Base-by-base conservation (phyloP, 2,797 vertebrate species). In the Sciaenops ocellatus region DNA sequence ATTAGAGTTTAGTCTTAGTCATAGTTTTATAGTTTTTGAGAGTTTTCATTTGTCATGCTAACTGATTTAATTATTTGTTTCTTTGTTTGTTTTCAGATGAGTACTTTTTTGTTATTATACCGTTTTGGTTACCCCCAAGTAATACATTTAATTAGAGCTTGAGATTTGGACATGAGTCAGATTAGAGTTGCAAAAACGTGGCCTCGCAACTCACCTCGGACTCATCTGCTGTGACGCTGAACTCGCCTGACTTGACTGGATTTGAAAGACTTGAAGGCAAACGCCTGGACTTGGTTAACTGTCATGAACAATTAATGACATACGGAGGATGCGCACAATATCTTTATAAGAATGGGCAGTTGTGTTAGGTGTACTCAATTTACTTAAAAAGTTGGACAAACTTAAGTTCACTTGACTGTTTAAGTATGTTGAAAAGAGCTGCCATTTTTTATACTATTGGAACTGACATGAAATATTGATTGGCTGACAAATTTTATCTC, bases 1-100 rank as follows among this genome's bases (percentile, higher is more conserved):
- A 18, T 76, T 68, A 61, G 13, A 20, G 20, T 50, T 63, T n/a
- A 56, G 30, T 51, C 9, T 59, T 52, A 18, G 57, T 68, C 7
- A 26, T 13, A 26, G 41, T 22, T 46, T 61, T 51, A 10, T 1
- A 26, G 3, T 47, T 30, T 30, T 15, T 1, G 1, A 34, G 15
- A 38, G 4, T 24, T 78, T 22, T 28, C 46, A 50, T 72, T 72
- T 75, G 17, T 28, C 6, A 3, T 42, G n/a, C 16, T 20, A 30
- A 62, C 24, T n/a, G 11, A 34, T 50, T 52, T 42, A 47, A 65
- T 73, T 41, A 64, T 50, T 26, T 26, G 38, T 59, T 1, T 22
- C 2, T 22, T 11, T 54, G 42, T 3, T 76, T 57, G 13, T 42
- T 28, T 11, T 34, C 34, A 6, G 34, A 38, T 9, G 34, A 38